Base-by-base conservation (phyloP, 2,113 vertebrate genomes). In the Sphaerodactylus townsendi region DNA sequence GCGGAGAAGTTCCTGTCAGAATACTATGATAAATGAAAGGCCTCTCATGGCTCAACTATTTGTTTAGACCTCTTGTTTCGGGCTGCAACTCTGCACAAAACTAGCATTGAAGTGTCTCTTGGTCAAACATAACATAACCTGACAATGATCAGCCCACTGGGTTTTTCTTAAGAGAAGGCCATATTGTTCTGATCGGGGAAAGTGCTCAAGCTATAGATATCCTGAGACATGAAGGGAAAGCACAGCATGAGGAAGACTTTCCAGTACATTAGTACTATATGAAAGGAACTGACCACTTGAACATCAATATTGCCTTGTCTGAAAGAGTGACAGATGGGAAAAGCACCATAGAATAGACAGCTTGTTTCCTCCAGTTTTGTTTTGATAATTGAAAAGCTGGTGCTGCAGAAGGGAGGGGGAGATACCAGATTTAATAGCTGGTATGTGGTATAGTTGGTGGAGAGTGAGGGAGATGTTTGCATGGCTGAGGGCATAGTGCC, bases 241-340 rank as follows among this genome's bases (percentile, higher is more conserved):
- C 94, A 95, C 74, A 35, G 79, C 93, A 90, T 90, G 95, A 94
- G 96, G 96, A 97, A 97, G 96, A 90, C 95, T 98, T 98, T 98
- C 97, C 98, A 97, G 96, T 97, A 97, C 97, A 97, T 98, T 98
- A 97, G 96, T 93, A 96, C 94, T 96, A 94, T 96, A 97, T 97
- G 96, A 96, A 97, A 96, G 95, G 94, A 88, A 91, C 90, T 95
- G 96, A 94, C 95, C 94, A 92, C 87, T 90, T 85, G 70, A 89
- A 95, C 94, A 95, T 96, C 97, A 95, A 95, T 94, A 92, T 92
- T 92, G 92, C 93, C 92, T 91, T 90, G 94, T 95, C 93, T 93
- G 80, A 75, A 86, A 86, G 93, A 92, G 82, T 91, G 95, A 96
- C 97, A 97, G 96, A 95, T 97, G 96, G 96, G 93, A 96, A 62